Conservation (phyloP, 2,113 vertebrate genomes). For the Benitochromis conjunctus region DNA sequence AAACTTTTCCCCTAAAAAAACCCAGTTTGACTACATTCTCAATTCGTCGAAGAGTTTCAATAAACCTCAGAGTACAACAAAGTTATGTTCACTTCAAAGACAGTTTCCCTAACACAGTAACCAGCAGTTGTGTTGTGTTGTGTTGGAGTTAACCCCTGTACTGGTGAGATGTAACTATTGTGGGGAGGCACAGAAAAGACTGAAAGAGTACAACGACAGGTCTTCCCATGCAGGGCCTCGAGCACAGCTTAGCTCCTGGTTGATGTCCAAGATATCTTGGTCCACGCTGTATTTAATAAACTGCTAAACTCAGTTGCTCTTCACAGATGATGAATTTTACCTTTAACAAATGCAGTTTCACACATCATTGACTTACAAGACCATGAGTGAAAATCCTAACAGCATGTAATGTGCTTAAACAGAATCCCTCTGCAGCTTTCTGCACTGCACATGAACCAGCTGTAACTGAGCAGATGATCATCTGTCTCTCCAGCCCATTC, state of each 20-base stretch:
- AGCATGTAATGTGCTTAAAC: background rate
- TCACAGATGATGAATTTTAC: conserved; percentile 15
- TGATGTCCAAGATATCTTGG: background rate
- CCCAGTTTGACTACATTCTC: background rate
- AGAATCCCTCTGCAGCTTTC: background rate
- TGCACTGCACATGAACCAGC: background rate
- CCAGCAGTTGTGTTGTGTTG: background rate
- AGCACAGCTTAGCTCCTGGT: background rate
- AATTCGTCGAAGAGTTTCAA: background rate
- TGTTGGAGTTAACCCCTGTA: background rate
- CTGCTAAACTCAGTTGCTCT: background rate
- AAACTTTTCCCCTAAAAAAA: background rate
- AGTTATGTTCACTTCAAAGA: background rate
- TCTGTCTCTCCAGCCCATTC: background rate
- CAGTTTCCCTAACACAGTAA: background rate
- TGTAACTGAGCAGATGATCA: background rate
- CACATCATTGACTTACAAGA: conserved; percentile 4
- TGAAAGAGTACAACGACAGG: background rate
- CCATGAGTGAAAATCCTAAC: background rate
- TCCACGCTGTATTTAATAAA: background rate
- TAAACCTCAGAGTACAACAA: background rate
- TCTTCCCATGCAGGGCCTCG: background rate
- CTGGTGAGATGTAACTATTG: background rate
- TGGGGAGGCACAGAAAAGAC: background rate
- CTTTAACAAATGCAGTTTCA: conserved; percentile 18